phyloP scores from a whole-genome alignment of 30 jellyfish, hydroid and myxozoan species.

The Hydractinia symbiolongicarpus region DNA sequence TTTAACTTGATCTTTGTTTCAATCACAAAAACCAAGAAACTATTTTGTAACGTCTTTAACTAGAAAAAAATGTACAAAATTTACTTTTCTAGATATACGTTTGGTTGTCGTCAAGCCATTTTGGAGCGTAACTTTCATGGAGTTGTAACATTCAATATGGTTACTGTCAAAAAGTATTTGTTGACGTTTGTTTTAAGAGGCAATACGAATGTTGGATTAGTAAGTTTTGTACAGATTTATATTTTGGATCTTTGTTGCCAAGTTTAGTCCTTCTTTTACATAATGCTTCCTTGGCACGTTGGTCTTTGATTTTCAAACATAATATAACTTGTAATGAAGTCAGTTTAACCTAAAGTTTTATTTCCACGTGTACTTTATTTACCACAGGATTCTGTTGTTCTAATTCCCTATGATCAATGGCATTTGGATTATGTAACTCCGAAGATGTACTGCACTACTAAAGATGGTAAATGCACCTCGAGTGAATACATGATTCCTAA shows the following conservation, averaged over 20 bases:
- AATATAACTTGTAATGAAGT: too few species aligned
- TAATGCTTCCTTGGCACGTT: too few species aligned
- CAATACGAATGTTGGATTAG: slow-evolving; percentile 65
- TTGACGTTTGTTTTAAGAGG: slow-evolving; percentile 56
- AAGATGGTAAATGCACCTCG: slow-evolving; percentile 56
- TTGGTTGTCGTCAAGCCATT: slow-evolving; percentile 94
- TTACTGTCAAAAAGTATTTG: slow-evolving; percentile 36
- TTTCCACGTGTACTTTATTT: background rate
- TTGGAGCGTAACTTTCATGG: slow-evolving; percentile 45
- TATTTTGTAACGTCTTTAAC: too few species aligned
- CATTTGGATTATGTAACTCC: slow-evolving; percentile 75
- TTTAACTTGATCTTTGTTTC: too few species aligned
- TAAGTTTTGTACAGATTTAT: slow-evolving; percentile 20
- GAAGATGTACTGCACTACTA: slow-evolving; percentile 62
- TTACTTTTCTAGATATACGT: slow-evolving; percentile 42
- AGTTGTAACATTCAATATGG: slow-evolving; percentile 46
- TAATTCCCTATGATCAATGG: slow-evolving; percentile 71
- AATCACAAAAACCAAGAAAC: too few species aligned
- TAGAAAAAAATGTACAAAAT: too few species aligned
- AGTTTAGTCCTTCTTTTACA: too few species aligned
- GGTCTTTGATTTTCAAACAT: too few species aligned
- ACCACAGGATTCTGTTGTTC: slow-evolving; percentile 63
- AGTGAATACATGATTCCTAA: slow-evolving; percentile 53
- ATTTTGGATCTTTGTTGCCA: too few species aligned
- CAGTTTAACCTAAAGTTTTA: background rate